Conservation (phyloP, 2,113 vertebrate genomes). For the Polypterus senegalus region DNA sequence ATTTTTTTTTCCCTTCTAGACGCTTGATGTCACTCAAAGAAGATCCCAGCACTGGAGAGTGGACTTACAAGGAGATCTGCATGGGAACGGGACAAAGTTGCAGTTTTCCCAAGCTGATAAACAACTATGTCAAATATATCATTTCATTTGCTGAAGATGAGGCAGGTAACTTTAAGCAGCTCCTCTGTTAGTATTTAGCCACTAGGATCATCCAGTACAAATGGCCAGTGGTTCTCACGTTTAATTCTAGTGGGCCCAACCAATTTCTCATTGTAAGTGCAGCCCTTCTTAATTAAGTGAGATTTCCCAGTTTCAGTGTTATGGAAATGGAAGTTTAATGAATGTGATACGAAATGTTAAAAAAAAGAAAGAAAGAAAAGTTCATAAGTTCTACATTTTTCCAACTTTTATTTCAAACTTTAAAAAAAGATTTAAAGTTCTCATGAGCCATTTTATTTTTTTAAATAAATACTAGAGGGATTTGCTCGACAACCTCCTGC, state of each 20-base stretch:
- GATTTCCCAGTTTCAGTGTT: no score
- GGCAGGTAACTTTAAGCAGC: conserved; percentile 46
- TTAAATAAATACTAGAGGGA: no score
- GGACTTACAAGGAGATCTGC: conserved; percentile 61
- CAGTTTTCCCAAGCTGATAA: conserved; percentile 59
- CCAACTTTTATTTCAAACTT: no score
- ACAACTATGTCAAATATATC: conserved; percentile 61
- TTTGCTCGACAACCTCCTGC: no score
- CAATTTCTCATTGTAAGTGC: no score
- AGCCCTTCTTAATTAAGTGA: no score
- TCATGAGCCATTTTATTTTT: no score
- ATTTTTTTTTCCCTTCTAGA: conserved; percentile 22
- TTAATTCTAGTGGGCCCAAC: not conserved
- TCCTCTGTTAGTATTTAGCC: not conserved
- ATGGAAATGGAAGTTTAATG: no score
- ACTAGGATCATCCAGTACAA: not conserved
- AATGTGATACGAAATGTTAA: no score
- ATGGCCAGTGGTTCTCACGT: not conserved
- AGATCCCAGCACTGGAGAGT: conserved; percentile 35
- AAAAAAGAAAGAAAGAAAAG: no score
- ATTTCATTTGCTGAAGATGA: conserved; percentile 70
- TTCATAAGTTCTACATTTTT: no score
- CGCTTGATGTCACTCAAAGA: conserved; percentile 63
- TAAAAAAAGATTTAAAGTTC: no score
- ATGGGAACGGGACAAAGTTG: conserved; percentile 56